Evolutionary conservation across 2,113 vertebrate genomes (phyloP).

Genomic region (Python bivittatus): DNA sequence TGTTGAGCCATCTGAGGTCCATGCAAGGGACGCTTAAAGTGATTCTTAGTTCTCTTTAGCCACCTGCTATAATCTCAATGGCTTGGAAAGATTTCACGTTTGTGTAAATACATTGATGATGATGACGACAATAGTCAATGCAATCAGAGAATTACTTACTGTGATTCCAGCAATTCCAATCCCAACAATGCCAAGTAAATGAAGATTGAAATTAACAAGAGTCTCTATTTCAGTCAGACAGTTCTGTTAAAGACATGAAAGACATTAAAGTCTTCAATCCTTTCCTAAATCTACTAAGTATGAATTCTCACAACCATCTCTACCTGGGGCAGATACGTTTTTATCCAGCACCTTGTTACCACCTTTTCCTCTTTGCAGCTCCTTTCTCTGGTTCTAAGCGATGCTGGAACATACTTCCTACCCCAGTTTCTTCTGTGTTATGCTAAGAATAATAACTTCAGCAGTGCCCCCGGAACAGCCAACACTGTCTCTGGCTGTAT

Average conservation of each 20-base stretch:
- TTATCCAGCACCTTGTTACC: neutral
- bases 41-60: neutral
- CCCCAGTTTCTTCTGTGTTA: neutral
- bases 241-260: slow-evolving; percentile 73
- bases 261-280: neutral
- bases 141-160: slow-evolving; percentile 77
- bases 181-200: slow-evolving; percentile 90
- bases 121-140: neutral
- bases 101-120: neutral
- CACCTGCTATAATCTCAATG: neutral
- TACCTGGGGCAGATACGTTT: neutral
- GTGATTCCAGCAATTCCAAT: slow-evolving; percentile 92
- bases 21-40: neutral
- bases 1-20: neutral
- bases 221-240: slow-evolving; percentile 85
- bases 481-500: neutral
- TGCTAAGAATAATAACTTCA: neutral
- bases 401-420: neutral
- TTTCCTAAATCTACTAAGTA: neutral
- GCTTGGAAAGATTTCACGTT: neutral
- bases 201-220: slow-evolving; percentile 84
- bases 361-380: neutral
- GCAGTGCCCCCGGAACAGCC: neutral
- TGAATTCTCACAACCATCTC: neutral
- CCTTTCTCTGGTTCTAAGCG: neutral